A percentile compares a stretch with the other conserved stretches of the same genome.
These are phyloP conservation scores for Palythoa caribaeorum DNA, from an alignment of 92 coral and sea anemone species.

Conservation along the genomic window DNA sequence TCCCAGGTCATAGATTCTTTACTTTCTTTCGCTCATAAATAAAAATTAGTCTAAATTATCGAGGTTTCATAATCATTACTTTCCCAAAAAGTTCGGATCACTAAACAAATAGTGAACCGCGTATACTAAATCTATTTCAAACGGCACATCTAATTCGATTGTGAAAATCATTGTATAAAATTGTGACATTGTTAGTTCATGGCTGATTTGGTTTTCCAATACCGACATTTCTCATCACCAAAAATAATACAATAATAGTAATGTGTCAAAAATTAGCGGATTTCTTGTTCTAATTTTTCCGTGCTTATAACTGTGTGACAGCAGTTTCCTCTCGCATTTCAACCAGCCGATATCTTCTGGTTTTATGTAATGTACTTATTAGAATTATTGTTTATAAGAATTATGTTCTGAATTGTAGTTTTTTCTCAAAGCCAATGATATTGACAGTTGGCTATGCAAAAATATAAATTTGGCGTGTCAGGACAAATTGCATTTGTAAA, in stretches of 20 bases:
- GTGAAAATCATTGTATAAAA: neutral
- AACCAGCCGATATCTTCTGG: too few relatives aligned
- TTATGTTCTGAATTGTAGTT: neutral
- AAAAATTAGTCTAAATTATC: neutral
- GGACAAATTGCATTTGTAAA: conserved; percentile 4
- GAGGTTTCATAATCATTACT: neutral
- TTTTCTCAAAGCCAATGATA: neutral
- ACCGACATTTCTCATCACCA: too few relatives aligned
- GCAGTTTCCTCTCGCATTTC: too few relatives aligned
- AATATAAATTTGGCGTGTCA: neutral
- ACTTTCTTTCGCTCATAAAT: neutral
- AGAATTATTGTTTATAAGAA: too few relatives aligned
- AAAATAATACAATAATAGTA: too few relatives aligned
- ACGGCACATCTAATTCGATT: neutral
- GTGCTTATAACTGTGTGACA: too few relatives aligned
- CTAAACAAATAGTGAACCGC: neutral
- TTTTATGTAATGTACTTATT: too few relatives aligned
- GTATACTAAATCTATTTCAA: neutral
- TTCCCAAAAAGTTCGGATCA: neutral
- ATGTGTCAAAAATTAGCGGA: too few relatives aligned
- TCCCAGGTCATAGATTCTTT: neutral
- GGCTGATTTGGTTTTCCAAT: too few relatives aligned
- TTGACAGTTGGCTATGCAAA: neutral
- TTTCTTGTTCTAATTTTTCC: too few relatives aligned
- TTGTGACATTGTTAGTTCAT: too few relatives aligned